A percentile compares a stretch with the other conserved stretches of the same genome.
Conservation (phyloP, 2,888 invertebrate genomes). For the Acronicta leporina region DNA sequence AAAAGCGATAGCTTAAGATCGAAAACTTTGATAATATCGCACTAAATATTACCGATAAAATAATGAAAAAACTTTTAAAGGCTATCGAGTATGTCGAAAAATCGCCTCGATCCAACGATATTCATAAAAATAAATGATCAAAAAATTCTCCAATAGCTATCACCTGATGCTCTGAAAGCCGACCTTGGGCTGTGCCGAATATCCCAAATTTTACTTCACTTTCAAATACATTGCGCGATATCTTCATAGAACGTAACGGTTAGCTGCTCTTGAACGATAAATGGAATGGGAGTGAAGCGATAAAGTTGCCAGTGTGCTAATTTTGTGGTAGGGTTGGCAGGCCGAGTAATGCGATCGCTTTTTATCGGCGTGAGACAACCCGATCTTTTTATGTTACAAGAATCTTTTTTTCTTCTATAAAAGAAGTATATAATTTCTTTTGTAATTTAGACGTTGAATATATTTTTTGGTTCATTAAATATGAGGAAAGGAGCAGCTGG, state of each 20-base stretch:
- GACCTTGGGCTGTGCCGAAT: constrained; percentile 6
- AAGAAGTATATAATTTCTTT: constrained; percentile 54
- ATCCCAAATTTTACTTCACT: constrained; percentile 6
- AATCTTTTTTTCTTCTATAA: constrained; percentile 54
- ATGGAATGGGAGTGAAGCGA: constrained; percentile 23
- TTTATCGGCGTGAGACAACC: constrained; percentile 52
- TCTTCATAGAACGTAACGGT: constrained; percentile 1
- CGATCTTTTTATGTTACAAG: constrained; percentile 50
- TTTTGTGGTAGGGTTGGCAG: constrained; percentile 28
- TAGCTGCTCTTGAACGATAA: constrained; percentile 7
- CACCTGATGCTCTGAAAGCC: constrained; percentile 43
- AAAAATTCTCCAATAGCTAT: constrained; percentile 42
- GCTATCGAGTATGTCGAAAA: constrained; percentile 43
- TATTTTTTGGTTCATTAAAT: constrained; percentile 52
- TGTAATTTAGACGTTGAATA: constrained; percentile 51
- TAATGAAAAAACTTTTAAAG: constrained; percentile 39
- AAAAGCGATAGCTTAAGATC: constrained; percentile 13
- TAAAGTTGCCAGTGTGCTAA: constrained; percentile 21
- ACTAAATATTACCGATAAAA: constrained; percentile 41
- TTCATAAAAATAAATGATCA: constrained; percentile 57
- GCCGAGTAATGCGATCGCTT: constrained; percentile 59
- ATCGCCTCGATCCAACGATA: constrained; percentile 37
- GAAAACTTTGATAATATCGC: constrained; percentile 32
- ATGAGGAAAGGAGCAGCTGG: constrained; percentile 31
- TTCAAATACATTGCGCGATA: constrained; percentile 27